Conservation (phyloP, 2,797 vertebrate species). For the Lepilemur septentrionalis region DNA sequence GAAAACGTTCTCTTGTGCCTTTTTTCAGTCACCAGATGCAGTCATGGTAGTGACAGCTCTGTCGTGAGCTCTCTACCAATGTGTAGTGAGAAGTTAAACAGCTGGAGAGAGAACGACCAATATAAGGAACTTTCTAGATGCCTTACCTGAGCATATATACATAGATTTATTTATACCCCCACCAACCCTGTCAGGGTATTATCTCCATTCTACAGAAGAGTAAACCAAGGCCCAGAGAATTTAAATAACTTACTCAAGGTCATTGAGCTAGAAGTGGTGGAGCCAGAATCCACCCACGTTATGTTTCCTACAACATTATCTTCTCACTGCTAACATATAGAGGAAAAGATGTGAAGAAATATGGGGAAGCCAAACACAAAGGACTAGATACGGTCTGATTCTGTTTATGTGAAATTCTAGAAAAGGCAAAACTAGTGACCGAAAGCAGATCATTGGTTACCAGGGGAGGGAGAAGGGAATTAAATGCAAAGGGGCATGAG, state of each 20-base stretch:
- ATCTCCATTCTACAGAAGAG: neutral
- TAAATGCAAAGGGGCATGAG: neutral
- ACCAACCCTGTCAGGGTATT: neutral
- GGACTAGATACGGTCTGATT: neutral
- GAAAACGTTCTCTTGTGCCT: neutral
- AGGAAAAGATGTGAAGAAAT: neutral
- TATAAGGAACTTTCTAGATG: neutral
- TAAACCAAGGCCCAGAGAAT: neutral
- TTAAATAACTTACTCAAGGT: neutral
- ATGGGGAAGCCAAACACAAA: neutral
- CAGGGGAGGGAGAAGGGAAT: neutral
- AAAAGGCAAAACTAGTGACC: neutral
- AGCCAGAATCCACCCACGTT: neutral
- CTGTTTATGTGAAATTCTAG: neutral
- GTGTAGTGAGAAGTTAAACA: neutral
- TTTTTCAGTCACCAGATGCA: neutral
- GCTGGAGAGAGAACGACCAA: neutral
- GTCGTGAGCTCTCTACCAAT: neutral
- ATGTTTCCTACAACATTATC: neutral
- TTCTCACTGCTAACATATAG: neutral
- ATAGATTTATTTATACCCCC: neutral
- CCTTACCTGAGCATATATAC: neutral
- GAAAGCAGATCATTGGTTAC: neutral
- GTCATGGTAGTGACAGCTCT: neutral
- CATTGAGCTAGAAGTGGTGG: neutral